These are phyloP conservation scores for Aphidius ervi DNA, from an alignment of 1,140 invertebrate genomes.

Conservation along the genomic window DNA sequence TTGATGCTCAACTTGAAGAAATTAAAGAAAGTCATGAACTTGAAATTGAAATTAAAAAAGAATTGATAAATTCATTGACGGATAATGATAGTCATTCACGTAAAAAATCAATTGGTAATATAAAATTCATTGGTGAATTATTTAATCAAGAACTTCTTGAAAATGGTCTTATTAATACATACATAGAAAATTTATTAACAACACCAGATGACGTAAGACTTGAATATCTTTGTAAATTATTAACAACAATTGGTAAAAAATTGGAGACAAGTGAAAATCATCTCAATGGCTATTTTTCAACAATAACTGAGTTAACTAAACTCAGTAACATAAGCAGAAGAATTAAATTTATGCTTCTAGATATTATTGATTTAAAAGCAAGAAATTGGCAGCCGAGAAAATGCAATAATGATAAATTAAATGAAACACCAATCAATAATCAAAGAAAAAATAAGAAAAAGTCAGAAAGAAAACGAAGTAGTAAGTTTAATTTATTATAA, in stretches of 20 bases:
- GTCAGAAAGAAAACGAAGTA: slow-evolving; percentile 44
- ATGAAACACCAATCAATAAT: slow-evolving; percentile 55
- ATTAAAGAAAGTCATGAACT: slow-evolving; percentile 63
- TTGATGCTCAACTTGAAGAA: slow-evolving; percentile 59
- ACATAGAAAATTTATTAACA: slow-evolving; percentile 73
- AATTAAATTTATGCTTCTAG: slow-evolving; percentile 91
- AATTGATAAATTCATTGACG: slow-evolving; percentile 62
- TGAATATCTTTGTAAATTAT: slow-evolving; percentile 87
- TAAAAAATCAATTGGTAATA: slow-evolving; percentile 80
- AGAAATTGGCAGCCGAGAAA: slow-evolving; percentile 83
- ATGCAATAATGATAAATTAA: slow-evolving; percentile 82
- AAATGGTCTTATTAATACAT: slow-evolving; percentile 82
- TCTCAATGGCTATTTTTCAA: slow-evolving; percentile 57
- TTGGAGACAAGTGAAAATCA: slow-evolving; percentile 62
- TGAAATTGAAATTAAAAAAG: slow-evolving; percentile 63
- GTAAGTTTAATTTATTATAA: slow-evolving; percentile 34
- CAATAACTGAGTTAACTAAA: slow-evolving; percentile 65
- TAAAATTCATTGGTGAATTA: slow-evolving; percentile 84
- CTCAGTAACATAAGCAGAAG: slow-evolving; percentile 65
- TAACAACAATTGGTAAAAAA: slow-evolving; percentile 86
- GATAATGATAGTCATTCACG: slow-evolving; percentile 74
- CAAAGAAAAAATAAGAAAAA: slow-evolving; percentile 55
- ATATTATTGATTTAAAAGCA: slow-evolving; percentile 83
- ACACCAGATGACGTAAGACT: slow-evolving; percentile 83
- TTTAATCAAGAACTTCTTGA: slow-evolving; percentile 91